Evolutionary conservation across 2,113 vertebrate species (phyloP).

Genomic region (Ovis canadensis): DNA sequence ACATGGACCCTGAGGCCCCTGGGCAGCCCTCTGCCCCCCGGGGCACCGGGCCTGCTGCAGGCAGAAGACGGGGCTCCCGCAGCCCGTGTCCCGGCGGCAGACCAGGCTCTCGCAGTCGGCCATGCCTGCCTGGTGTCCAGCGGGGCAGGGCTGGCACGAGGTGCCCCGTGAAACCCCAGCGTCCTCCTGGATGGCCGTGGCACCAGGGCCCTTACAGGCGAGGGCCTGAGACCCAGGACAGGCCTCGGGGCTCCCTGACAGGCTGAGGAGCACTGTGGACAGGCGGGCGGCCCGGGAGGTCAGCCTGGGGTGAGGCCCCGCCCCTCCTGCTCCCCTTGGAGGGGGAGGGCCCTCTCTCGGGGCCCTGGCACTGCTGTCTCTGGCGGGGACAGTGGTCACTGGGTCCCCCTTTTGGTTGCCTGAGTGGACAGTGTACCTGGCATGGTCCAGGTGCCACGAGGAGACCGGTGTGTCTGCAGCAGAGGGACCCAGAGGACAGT

Average conservation of each 20-base stretch:
- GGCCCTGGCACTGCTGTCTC: not conserved
- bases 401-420: not conserved
- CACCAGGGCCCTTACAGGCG: not conserved
- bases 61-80: not conserved
- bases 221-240: not conserved
- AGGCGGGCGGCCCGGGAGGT: accelerated
- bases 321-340: not conserved
- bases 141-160: accelerated
- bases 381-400: not conserved
- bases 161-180: not conserved
- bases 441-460: not conserved
- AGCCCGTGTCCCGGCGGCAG: accelerated
- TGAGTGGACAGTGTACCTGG: not conserved
- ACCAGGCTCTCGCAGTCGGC: accelerated
- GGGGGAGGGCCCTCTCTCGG: not conserved
- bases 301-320: not conserved
- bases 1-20: not conserved
- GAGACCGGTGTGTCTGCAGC: no score
- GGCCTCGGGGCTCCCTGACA: not conserved
- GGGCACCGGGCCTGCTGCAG: not conserved
- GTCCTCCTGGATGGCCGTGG: not conserved
- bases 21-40: no score
- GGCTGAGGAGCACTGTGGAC: not conserved
- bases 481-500: not conserved
- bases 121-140: not conserved